phyloP scores from a whole-genome alignment of 1,140 invertebrate genomes.

The Chlorops oryzae region DNA sequence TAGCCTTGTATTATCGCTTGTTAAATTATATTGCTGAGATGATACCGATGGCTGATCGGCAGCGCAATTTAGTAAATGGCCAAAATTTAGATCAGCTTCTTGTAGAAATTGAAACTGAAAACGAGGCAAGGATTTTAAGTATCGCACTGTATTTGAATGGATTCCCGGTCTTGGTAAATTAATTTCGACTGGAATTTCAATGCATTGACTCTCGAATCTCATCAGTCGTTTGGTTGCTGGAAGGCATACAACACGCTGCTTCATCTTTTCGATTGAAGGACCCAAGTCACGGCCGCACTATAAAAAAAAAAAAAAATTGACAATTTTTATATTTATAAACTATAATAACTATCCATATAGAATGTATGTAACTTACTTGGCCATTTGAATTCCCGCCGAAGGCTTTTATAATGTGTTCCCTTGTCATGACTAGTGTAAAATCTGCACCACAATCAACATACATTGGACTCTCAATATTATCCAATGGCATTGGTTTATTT shows the following conservation, averaged over 20 bases:
- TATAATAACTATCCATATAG: background rate
- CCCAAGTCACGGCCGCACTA: constrained; percentile 41
- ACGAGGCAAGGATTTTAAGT: constrained; percentile 42
- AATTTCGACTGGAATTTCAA: constrained; percentile 41
- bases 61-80: too few relatives aligned
- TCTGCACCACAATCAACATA: constrained; percentile 55
- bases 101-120: constrained; percentile 40
- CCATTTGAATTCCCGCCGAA: constrained; percentile 60
- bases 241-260: constrained; percentile 38
- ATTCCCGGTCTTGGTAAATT: constrained; percentile 42
- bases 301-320: constrained; percentile 3
- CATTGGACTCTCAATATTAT: constrained; percentile 44
- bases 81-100: constrained; percentile 35
- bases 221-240: constrained; percentile 42
- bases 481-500: constrained; percentile 40
- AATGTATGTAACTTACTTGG: constrained; percentile 44
- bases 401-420: constrained; percentile 53
- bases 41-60: constrained; percentile 21
- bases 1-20: constrained; percentile 29
- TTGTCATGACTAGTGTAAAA: constrained; percentile 56
- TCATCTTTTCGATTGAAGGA: constrained; percentile 32
- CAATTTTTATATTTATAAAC: background rate
- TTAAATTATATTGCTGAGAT: constrained; percentile 32
- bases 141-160: constrained; percentile 34
- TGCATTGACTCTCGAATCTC: constrained; percentile 42